Conservation (phyloP, 2,113 vertebrate species). For the Diphyllodes magnificus region DNA sequence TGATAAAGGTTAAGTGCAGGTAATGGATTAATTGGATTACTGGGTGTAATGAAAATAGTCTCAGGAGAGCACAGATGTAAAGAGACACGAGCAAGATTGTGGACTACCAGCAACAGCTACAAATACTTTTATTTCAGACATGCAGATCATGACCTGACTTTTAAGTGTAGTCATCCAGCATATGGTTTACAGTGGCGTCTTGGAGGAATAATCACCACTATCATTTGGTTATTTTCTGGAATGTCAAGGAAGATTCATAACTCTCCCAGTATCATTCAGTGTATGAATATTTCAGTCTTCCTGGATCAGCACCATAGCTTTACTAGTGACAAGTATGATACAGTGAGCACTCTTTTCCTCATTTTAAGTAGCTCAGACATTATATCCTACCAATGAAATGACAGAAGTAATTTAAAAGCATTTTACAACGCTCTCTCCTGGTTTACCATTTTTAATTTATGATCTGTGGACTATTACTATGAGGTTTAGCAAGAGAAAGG, state of each 20-base stretch:
- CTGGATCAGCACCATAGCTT: background rate
- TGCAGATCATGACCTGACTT: background rate
- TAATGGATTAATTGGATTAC: conserved; percentile 2
- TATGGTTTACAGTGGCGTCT: background rate
- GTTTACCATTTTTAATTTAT: background rate
- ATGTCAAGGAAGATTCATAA: background rate
- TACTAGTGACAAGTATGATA: background rate
- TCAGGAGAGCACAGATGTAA: background rate
- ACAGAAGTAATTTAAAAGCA: background rate
- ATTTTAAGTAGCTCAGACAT: background rate
- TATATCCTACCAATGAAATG: background rate
- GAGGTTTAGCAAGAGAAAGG: background rate
- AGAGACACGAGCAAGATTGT: background rate
- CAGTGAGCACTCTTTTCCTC: background rate
- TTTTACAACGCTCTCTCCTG: background rate
- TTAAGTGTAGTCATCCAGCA: background rate
- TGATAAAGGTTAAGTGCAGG: conserved; percentile 28
- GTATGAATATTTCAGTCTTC: background rate
- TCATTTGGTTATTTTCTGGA: background rate
- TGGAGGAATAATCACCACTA: background rate
- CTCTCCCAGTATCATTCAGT: background rate
- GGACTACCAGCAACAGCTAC: background rate
- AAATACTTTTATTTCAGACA: background rate
- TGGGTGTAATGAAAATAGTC: background rate
- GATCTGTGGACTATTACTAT: background rate